These are phyloP conservation scores for Lamellibrachia luymesi DNA, from an alignment of 1,140 invertebrate genomes.

Conservation along the genomic window DNA sequence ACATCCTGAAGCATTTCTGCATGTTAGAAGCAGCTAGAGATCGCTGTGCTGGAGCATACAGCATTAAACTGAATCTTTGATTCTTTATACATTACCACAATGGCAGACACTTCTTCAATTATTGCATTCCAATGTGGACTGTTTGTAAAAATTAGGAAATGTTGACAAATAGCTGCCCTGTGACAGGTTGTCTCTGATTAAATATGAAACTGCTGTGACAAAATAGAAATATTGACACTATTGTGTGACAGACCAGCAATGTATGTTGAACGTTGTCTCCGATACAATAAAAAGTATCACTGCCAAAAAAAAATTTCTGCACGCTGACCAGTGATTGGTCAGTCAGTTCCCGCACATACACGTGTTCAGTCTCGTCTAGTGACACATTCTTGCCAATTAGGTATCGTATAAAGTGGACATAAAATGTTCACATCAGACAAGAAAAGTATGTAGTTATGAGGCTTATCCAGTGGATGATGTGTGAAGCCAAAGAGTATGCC, in stretches of 20 bases:
- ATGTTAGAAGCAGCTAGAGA: neutral
- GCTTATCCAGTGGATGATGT: neutral
- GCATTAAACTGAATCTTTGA: neutral
- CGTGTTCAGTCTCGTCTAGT: neutral
- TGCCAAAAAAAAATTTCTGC: neutral
- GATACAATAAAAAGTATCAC: neutral
- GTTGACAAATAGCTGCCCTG: neutral
- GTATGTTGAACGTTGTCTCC: neutral
- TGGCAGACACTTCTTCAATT: neutral
- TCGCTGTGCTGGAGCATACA: neutral
- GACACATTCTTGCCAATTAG: neutral
- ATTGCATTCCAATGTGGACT: neutral
- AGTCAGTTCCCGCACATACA: neutral
- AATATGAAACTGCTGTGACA: neutral
- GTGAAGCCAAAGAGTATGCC: neutral
- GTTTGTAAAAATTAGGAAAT: neutral
- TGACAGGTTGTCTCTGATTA: neutral
- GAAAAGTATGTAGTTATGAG: neutral
- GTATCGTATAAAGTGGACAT: neutral
- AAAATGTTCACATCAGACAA: neutral
- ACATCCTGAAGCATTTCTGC: neutral
- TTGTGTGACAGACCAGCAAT: neutral
- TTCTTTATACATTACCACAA: neutral
- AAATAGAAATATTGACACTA: neutral
- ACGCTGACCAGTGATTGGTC: neutral